A percentile compares a stretch with the other conserved stretches of the same genome.
These are phyloP conservation scores for Terebella lapidaria DNA, from an alignment of 2,888 invertebrate genomes.

Conservation along the genomic window DNA sequence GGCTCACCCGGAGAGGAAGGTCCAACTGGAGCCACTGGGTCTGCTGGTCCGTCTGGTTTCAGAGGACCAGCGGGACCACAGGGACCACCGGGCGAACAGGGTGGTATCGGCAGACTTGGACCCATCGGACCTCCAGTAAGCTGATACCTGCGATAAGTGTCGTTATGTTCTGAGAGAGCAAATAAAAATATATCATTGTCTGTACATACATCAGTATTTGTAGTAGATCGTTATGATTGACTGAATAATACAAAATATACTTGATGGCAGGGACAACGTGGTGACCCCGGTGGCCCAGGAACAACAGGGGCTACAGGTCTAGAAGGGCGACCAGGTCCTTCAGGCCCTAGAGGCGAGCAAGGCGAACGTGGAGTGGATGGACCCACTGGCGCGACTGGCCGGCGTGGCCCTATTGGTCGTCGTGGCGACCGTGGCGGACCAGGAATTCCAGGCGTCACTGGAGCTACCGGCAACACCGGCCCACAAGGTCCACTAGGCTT, in stretches of 20 bases:
- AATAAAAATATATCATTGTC: not conserved
- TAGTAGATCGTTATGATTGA: no score
- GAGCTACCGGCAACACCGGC: conserved; percentile 34
- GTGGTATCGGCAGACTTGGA: conserved; percentile 1
- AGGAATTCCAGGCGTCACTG: conserved; percentile 20
- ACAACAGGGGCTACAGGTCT: conserved; percentile 32
- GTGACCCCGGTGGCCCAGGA: conserved; percentile 10
- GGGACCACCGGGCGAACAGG: conserved; percentile 10
- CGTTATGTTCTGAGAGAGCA: not conserved
- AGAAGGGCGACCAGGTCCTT: conserved; percentile 31
- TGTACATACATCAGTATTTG: no score
- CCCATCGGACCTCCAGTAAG: not conserved
- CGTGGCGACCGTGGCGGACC: conserved; percentile 8
- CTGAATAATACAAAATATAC: no score
- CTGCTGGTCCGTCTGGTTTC: conserved; percentile 3
- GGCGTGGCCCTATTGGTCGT: not conserved
- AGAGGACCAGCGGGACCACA: conserved; percentile 7
- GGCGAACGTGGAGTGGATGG: conserved; percentile 6
- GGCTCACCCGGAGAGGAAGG: conserved; percentile 5
- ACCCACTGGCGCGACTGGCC: conserved; percentile 2
- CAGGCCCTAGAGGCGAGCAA: conserved; percentile 16
- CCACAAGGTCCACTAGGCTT: conserved; percentile 28
- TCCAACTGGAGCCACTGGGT: conserved; percentile 11
- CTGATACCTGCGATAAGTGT: not conserved
- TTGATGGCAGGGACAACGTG: conserved; percentile 8